Conservation (phyloP, 2,113 vertebrate genomes). For the Coptodon bakossiorum region DNA sequence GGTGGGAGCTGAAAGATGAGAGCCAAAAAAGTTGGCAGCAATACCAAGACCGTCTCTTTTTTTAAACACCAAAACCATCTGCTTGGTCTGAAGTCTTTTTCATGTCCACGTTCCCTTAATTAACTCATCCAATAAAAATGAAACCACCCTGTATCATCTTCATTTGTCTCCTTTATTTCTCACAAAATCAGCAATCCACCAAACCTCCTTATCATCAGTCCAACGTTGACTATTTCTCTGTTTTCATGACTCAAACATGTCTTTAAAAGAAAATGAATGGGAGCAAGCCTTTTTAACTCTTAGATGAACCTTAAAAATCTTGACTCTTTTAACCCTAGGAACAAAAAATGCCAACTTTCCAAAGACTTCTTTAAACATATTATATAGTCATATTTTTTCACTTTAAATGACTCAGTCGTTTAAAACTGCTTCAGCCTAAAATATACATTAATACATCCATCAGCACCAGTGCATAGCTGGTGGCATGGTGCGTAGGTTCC, state of each 20-base stretch:
- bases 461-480: not conserved
- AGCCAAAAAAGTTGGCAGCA: constrained; percentile 1
- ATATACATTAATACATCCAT: not conserved
- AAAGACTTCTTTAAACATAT: not conserved
- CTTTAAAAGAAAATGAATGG: not conserved
- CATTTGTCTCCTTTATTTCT: not conserved
- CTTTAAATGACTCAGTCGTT: not conserved
- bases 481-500: not conserved
- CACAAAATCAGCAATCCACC: not conserved
- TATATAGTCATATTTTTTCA: not conserved
- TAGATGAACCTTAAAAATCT: not conserved
- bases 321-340: not conserved
- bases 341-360: fast-evolving
- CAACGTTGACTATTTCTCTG: not conserved
- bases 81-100: not conserved
- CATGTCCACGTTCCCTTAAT: not conserved
- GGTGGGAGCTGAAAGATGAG: constrained; percentile 7
- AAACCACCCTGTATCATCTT: not conserved
- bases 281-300: not conserved
- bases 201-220: constrained; percentile 1
- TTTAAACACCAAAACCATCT: constrained; percentile 1
- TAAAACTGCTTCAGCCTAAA: not conserved
- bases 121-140: not conserved
- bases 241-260: not conserved
- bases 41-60: not conserved